Evolutionary conservation across 92 coral and sea anemone species (phyloP).

Genomic region (Pocillopora grandis): DNA sequence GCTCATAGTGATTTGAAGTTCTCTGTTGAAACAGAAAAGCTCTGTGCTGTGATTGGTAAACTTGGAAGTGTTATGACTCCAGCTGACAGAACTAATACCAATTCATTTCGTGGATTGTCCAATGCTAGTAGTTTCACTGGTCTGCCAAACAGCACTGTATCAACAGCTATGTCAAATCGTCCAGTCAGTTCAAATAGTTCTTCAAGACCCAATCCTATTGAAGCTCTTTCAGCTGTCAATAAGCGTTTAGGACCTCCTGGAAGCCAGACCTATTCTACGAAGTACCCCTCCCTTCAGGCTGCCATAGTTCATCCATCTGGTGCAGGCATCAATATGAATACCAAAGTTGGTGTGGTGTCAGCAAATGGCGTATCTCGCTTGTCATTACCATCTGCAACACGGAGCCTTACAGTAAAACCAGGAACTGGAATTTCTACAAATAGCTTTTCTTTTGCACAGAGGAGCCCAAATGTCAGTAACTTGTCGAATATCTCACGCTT

Average conservation of each 20-base stretch:
- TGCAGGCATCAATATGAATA: slow-evolving; percentile 24
- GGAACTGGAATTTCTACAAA: slow-evolving; percentile 12
- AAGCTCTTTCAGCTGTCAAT: slow-evolving; percentile 74
- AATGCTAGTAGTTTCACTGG: slow-evolving; percentile 33
- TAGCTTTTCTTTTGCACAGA: neutral
- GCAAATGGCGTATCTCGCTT: slow-evolving; percentile 35
- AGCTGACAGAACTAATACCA: slow-evolving; percentile 59
- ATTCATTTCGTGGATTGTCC: slow-evolving; percentile 40
- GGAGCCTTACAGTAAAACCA: slow-evolving; percentile 11
- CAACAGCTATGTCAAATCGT: slow-evolving; percentile 23
- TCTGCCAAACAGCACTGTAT: slow-evolving; percentile 1
- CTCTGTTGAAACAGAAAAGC: slow-evolving; percentile 86
- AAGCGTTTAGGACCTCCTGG: slow-evolving; percentile 66
- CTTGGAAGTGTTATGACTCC: slow-evolving; percentile 95
- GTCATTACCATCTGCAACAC: neutral
- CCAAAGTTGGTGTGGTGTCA: slow-evolving; percentile 41
- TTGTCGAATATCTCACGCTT: slow-evolving; percentile 6
- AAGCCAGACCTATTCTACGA: slow-evolving; percentile 16
- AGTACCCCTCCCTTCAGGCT: slow-evolving; percentile 45
- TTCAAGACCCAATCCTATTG: slow-evolving; percentile 66
- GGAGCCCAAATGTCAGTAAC: slow-evolving; percentile 15
- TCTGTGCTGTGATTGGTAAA: slow-evolving; percentile 74
- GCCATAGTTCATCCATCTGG: slow-evolving; percentile 50
- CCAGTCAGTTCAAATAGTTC: slow-evolving; percentile 12
- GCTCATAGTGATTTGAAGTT: slow-evolving; percentile 97